Conservation (phyloP, 2,797 vertebrate genomes). For the Apodemus agrarius region DNA sequence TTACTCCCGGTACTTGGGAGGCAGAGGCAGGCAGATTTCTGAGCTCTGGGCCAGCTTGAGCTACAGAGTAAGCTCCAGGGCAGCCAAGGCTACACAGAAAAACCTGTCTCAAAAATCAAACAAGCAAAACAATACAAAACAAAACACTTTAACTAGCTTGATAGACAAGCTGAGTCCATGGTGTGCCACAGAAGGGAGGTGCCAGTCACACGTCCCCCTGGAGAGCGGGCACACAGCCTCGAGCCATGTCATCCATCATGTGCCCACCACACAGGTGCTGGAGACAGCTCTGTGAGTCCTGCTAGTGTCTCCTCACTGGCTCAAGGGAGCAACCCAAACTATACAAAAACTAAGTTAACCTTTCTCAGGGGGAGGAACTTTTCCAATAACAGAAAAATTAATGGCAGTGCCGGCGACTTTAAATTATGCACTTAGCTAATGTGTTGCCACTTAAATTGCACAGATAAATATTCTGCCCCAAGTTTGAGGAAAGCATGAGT, state of each 20-base stretch:
- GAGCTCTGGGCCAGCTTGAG: not conserved
- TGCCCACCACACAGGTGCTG: not conserved
- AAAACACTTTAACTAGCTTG: not conserved
- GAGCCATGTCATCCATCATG: slow-evolving; percentile 31
- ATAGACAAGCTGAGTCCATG: slow-evolving; percentile 16
- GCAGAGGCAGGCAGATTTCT: not conserved
- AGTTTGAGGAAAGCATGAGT: slow-evolving; percentile 61
- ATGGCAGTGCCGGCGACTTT: slow-evolving; percentile 69
- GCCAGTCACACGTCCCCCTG: slow-evolving; percentile 16
- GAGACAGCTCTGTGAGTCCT: slow-evolving; percentile 7
- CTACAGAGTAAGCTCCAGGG: not conserved
- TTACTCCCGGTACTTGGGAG: not conserved
- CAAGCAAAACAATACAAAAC: not conserved
- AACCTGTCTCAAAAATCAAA: not conserved
- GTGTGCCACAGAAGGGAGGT: slow-evolving; percentile 50
- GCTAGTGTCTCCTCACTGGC: slow-evolving; percentile 22
- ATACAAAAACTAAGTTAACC: slow-evolving; percentile 65
- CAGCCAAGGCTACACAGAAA: not conserved
- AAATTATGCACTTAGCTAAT: slow-evolving; percentile 76
- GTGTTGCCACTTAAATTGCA: slow-evolving; percentile 70
- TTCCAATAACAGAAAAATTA: slow-evolving; percentile 74
- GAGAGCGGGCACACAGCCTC: slow-evolving; percentile 58
- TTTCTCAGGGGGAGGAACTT: slow-evolving; percentile 64
- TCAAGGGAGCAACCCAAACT: slow-evolving; percentile 51
- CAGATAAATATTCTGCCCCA: slow-evolving; percentile 75